These are phyloP conservation scores for Listronotus oregonensis DNA, from an alignment of 1,140 invertebrate genomes.

Conservation along the genomic window DNA sequence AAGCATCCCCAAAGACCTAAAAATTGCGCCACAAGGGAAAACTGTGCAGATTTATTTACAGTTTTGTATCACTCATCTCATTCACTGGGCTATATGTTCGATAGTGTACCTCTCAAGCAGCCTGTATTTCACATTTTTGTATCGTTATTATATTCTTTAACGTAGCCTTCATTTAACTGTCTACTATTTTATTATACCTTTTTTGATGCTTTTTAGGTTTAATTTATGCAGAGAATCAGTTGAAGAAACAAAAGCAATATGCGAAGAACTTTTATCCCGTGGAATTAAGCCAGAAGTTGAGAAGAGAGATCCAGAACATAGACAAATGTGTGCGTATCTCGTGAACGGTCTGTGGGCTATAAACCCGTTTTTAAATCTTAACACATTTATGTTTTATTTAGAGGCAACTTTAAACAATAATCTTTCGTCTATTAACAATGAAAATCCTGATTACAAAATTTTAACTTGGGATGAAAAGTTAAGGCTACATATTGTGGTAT, in stretches of 20 bases:
- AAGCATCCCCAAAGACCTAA: too few species aligned
- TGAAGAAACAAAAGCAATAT: conserved; percentile 50
- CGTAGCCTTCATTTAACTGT: too few species aligned
- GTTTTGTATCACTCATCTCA: too few species aligned
- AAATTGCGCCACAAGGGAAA: too few species aligned
- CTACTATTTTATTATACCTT: too few species aligned
- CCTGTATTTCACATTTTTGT: too few species aligned
- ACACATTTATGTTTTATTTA: conserved; percentile 39
- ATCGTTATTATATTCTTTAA: too few species aligned
- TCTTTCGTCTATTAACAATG: background rate
- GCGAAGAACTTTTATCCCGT: conserved; percentile 41
- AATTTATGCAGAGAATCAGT: conserved; percentile 52
- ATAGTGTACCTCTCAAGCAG: too few species aligned
- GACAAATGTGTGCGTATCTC: conserved; percentile 43
- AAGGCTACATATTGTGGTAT: conserved; percentile 5
- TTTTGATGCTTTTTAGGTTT: conserved; percentile 53
- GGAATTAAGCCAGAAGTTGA: conserved; percentile 38
- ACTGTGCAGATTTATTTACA: too few species aligned
- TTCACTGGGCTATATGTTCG: too few species aligned
- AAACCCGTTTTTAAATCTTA: conserved; percentile 44
- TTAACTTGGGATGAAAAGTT: conserved; percentile 12
- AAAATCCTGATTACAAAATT: conserved; percentile 17
- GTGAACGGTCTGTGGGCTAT: conserved; percentile 48
- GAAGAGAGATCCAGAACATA: conserved; percentile 38
- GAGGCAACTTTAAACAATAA: conserved; percentile 29